Base-by-base conservation (phyloP, 2,888 invertebrate species). In the Papilio demoleus region DNA sequence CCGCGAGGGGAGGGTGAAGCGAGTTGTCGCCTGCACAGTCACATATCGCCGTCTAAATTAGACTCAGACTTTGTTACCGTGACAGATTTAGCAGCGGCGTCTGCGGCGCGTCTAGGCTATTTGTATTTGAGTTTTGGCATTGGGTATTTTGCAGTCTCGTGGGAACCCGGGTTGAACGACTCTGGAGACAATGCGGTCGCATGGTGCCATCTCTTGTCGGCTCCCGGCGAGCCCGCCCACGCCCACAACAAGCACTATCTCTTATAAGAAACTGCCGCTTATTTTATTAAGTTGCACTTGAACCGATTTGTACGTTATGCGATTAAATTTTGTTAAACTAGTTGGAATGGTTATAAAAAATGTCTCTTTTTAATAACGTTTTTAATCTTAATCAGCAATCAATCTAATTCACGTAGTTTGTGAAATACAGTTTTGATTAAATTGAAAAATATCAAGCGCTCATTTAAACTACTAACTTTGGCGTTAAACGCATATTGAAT, bases 151-250 rank as follows among this genome's bases (percentile, higher is more conserved):
- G 83, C 85, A 85, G 86, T 84, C 87, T 89, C 91, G 91, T 93
- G 93, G 92, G 92, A 93, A 93, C 87, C 88, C 74, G 90, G 90
- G 92, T 92, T 92, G 92, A 92, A 92, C 90, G 92, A 92, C 92
- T 91, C 88, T 85, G 81, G 85, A 87, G 88, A 91, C 91, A 90
- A 91, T 90, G 88, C 88, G 85, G 84, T 82, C 84, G 85, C 85
- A 82, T 85, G 82, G 82, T 84, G 72, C 65, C 68, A 70, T 74
- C 70, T 73, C 70, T 81, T 82, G 84, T 83, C 84, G 79, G 59
- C 40, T 40, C 62, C n/a, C 56, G 22, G 38, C 34, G 12, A 50
- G 68, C 68, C 36, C 34, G 60, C 60, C 53, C 56, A n/a, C 42
- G 38, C 65, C 34, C 14, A 56, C 27, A 42, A 53, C 61, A 61